Evolutionary conservation across 2,797 vertebrate genomes (phyloP).

Genomic region (Spinus olivaceus): DNA sequence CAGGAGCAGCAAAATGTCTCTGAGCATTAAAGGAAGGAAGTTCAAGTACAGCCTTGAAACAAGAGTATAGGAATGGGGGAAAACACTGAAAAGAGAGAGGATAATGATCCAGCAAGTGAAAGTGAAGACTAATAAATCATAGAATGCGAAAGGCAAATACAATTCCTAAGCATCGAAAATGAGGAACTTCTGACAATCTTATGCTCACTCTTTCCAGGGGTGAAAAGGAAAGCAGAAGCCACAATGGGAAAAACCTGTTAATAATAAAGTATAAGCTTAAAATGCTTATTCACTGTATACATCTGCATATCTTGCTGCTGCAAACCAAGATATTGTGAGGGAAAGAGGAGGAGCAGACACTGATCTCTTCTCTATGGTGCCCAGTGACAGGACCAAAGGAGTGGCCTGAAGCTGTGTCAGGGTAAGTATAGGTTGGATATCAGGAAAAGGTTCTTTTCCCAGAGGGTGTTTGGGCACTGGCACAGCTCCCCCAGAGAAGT

Average conservation of each 20-base stretch:
- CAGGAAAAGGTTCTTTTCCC: not conserved
- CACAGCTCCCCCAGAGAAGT: accelerated
- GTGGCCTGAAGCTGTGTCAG: not conserved
- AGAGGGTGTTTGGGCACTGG: not conserved
- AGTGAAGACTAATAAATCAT: not conserved
- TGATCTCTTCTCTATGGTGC: not conserved
- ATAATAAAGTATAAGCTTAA: not conserved
- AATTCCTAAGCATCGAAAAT: not conserved
- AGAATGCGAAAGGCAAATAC: not conserved
- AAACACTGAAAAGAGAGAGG: not conserved
- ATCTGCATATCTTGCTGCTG: not conserved
- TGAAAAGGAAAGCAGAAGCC: not conserved
- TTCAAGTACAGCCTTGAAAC: not conserved
- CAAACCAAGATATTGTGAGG: not conserved
- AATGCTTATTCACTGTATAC: not conserved
- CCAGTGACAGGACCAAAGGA: not conserved
- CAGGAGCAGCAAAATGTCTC: not conserved
- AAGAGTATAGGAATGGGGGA: not conserved
- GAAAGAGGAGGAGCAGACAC: not conserved
- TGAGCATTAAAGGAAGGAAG: not conserved
- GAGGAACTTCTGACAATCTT: not conserved
- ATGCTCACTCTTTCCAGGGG: not conserved
- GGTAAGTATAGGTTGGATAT: not conserved
- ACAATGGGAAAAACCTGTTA: not conserved
- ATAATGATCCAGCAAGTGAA: not conserved